Evolutionary conservation across 2,797 vertebrate genomes (phyloP).

Genomic region (Sebastes ruberrimus): DNA sequence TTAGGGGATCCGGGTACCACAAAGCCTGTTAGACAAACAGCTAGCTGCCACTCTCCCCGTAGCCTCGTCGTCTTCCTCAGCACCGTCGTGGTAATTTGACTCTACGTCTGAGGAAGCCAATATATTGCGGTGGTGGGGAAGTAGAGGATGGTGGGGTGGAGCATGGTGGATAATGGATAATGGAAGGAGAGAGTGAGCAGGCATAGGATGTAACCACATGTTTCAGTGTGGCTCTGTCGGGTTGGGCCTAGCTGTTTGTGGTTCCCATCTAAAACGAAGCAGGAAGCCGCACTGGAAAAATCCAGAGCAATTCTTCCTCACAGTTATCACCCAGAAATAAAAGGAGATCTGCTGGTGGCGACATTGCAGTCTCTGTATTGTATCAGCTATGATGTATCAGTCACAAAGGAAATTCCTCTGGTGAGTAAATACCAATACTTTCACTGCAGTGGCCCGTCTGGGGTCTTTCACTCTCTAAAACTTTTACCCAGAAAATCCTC

Average conservation of each 20-base stretch:
- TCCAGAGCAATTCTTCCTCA: slow-evolving; percentile 45
- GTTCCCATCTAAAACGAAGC: slow-evolving; percentile 64
- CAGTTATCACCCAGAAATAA: slow-evolving; percentile 45
- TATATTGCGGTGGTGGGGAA: slow-evolving; percentile 50
- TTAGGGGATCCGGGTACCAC: slow-evolving; percentile 55
- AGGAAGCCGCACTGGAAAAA: slow-evolving; percentile 67
- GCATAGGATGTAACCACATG: slow-evolving; percentile 63
- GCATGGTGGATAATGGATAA: slow-evolving; percentile 53
- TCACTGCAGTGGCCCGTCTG: slow-evolving; percentile 30
- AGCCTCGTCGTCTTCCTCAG: slow-evolving; percentile 21
- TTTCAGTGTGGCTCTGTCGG: slow-evolving; percentile 51
- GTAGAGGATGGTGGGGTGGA: slow-evolving; percentile 52
- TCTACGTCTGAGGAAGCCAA: slow-evolving; percentile 59
- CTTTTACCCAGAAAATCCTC: neutral
- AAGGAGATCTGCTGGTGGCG: slow-evolving; percentile 33
- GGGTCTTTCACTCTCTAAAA: slow-evolving; percentile 21
- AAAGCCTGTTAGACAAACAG: slow-evolving; percentile 63
- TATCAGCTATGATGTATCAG: slow-evolving; percentile 32
- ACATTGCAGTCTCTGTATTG: slow-evolving; percentile 34
- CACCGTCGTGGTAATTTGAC: slow-evolving; percentile 63
- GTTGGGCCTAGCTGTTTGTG: slow-evolving; percentile 63
- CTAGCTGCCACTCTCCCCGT: slow-evolving; percentile 40
- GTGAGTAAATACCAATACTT: slow-evolving; percentile 6
- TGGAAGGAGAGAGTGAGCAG: slow-evolving; percentile 51
- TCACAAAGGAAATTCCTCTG: slow-evolving; percentile 32